Base-by-base conservation (phyloP, 2,888 invertebrate species). In the Pristionchus arcanus region DNA sequence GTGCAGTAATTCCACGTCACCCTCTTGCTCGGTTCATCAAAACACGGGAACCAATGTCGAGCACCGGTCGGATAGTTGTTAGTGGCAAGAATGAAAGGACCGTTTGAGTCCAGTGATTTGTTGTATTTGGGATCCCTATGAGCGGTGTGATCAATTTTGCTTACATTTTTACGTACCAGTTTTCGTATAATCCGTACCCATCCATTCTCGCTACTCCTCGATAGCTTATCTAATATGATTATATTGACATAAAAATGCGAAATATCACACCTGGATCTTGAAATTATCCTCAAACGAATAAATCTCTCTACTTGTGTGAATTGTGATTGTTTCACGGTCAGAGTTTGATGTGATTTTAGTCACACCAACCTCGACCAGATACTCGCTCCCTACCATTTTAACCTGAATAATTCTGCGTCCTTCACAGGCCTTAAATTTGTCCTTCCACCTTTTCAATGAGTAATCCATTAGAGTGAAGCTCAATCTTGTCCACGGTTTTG, bases 121-220 rank as follows among this genome's bases (percentile, higher is more conserved):
- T 74, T 74, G 16, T 37, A 37, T 74, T 74, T 74, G 5, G 37
- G 37, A 19, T 74, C 74, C 74, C 74, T 74, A 2, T 42, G 42
- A 42, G 9, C 42, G 3, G 3, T 42, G 42, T 42, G 42, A 42
- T 5, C 42, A 42, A 42, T 42, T 3, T 42, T 42, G 42, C 9
- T 42, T 9, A 42, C 42, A 42, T 42, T 28, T 7, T 16, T 4
- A 34, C 34, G 4, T 21, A 74, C 74, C 81, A 81, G 28, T 16
- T 81, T n/a, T 81, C 81, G n/a, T 81, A 81, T n/a, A 81, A n/a
- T 28, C 81, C 81, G 21, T 81, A 81, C 9, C 25, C 81, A 49
- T 81, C 81, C 81, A 81, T 28, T 81, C n/a, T 81, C 1, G 81
- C 42, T 1, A 81, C 31, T 49, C 81, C 81, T 1, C 81, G 81